Evolutionary conservation across 1,140 invertebrate species (phyloP).

Genomic region (Pseudomyrmex pallidus): DNA sequence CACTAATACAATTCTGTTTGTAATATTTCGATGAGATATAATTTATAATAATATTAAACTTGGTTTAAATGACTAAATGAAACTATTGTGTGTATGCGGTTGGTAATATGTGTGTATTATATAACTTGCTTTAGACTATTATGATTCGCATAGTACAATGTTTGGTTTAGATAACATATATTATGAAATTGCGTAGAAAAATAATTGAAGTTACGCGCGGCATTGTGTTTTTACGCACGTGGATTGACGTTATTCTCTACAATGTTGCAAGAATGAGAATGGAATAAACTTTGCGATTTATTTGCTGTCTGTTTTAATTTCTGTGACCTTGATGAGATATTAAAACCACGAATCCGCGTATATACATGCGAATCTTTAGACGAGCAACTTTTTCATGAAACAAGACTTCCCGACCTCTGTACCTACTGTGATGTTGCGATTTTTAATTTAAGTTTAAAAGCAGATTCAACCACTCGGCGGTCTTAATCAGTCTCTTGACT

Average conservation of each 20-base stretch:
- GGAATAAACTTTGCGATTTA: too few species aligned
- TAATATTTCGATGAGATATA: conserved; percentile 20
- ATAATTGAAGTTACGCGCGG: too few species aligned
- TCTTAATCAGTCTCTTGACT: conserved; percentile 4
- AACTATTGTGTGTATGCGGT: not conserved
- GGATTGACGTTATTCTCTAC: too few species aligned
- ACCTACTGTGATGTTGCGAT: conserved; percentile 1
- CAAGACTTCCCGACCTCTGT: not conserved
- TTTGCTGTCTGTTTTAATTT: not conserved
- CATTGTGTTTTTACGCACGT: too few species aligned
- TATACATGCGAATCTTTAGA: too few species aligned
- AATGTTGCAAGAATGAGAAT: too few species aligned
- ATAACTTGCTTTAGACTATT: not conserved
- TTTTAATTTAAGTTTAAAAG: conserved; percentile 21
- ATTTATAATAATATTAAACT: conserved; percentile 32
- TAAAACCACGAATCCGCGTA: not conserved
- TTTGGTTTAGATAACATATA: conserved; percentile 5
- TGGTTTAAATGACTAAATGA: conserved; percentile 10
- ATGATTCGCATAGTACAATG: conserved; percentile 32
- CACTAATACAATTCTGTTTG: conserved; percentile 23
- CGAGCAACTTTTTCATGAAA: conserved; percentile 10
- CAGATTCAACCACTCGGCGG: not conserved
- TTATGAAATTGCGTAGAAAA: not conserved
- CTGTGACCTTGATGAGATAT: not conserved
- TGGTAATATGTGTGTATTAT: not conserved